Percentiles rank a stretch among this genome's conserved stretches.
Evolutionary conservation across 2,113 vertebrate genomes (phyloP).

Genomic region (Blennius ocellaris): DNA sequence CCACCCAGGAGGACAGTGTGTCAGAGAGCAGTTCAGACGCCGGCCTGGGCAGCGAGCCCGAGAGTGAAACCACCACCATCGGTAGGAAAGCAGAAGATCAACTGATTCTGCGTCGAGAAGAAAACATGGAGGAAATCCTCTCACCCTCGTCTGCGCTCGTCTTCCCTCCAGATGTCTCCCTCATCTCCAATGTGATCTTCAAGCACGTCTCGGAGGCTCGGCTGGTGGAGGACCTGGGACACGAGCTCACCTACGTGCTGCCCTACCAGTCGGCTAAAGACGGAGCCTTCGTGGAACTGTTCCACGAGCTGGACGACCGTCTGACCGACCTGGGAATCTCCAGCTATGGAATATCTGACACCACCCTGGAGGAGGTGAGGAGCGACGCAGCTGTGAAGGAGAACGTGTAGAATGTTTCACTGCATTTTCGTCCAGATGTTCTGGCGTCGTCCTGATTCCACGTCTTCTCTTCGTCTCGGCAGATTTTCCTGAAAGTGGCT

Average conservation of each 20-base stretch:
- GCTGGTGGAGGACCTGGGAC: conserved; percentile 96
- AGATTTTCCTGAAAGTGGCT: conserved; percentile 99
- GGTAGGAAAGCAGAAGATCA: conserved; percentile 82
- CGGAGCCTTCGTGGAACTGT: conserved; percentile 95
- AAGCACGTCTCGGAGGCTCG: conserved; percentile 93
- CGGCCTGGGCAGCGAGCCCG: conserved; percentile 97
- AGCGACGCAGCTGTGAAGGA: neutral
- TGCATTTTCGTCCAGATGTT: too few species aligned
- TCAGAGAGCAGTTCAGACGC: conserved; percentile 98
- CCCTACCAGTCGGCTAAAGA: conserved; percentile 96
- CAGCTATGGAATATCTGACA: conserved; percentile 98
- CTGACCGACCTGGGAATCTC: conserved; percentile 96
- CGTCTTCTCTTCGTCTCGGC: conserved; percentile 22
- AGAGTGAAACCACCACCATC: conserved; percentile 97
- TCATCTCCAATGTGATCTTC: conserved; percentile 95
- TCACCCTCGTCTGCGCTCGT: neutral
- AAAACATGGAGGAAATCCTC: too few species aligned
- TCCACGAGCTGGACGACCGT: conserved; percentile 97
- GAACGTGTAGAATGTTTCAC: neutral
- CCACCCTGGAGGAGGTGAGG: conserved; percentile 94
- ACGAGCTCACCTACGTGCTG: conserved; percentile 94
- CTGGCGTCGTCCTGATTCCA: conserved; percentile 1
- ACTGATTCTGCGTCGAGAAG: too few species aligned
- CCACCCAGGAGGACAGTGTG: conserved; percentile 92
- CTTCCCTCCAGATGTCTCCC: conserved; percentile 89